Percentiles rank a stretch among this genome's conserved stretches.
These are phyloP conservation scores for Holothuria leucospilota DNA, from an alignment of 53 echinoderm and acorn worm species.

Conservation along the genomic window DNA sequence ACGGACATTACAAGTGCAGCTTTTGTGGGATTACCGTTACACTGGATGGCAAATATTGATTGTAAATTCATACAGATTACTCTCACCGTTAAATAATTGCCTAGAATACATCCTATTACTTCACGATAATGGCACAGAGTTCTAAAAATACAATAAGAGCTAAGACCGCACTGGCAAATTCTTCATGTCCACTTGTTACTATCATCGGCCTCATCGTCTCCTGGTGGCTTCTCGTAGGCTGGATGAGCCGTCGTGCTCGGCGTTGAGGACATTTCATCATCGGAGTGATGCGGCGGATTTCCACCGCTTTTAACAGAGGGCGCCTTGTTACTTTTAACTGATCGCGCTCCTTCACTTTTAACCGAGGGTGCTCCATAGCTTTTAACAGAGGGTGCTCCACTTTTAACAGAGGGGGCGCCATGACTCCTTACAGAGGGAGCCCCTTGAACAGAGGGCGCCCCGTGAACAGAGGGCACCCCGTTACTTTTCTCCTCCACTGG, in stretches of 20 bases:
- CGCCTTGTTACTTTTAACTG: neutral
- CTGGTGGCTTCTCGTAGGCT: too few species aligned
- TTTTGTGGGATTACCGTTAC: too few species aligned
- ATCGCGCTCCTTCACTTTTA: neutral
- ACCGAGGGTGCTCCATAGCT: neutral
- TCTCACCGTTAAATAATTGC: too few species aligned
- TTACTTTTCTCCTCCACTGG: neutral
- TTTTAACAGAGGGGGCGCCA: neutral
- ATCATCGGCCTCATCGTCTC: too few species aligned
- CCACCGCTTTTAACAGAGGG: neutral
- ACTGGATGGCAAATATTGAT: too few species aligned
- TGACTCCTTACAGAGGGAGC: constrained; percentile 20
- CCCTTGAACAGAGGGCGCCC: neutral
- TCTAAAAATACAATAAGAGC: too few species aligned
- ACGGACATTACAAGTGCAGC: too few species aligned
- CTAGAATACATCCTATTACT: too few species aligned
- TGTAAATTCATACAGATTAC: too few species aligned
- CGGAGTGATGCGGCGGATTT: neutral
- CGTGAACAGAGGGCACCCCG: constrained; percentile 16
- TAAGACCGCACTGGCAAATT: too few species aligned
- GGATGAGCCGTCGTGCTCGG: neutral
- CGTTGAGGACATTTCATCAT: constrained; percentile 8
- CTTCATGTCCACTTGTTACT: too few species aligned
- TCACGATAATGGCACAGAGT: too few species aligned
- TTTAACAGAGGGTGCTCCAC: neutral